These are phyloP conservation scores for Halichondria panicea DNA, from an alignment of 37 sponge, comb jelly and placozoan genomes.

Conservation along the genomic window DNA sequence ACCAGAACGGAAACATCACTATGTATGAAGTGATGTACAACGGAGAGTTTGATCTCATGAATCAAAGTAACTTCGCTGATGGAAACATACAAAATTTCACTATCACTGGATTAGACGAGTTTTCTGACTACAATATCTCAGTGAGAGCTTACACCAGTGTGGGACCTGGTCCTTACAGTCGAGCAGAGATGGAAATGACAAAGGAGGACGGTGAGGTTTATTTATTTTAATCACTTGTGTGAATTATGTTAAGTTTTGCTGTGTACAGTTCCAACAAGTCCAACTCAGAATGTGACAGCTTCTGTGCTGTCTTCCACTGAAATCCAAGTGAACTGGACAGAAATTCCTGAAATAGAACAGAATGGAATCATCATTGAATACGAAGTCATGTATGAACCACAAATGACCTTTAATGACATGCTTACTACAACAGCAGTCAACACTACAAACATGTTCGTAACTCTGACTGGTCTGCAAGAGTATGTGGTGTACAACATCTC, in stretches of 20 bases:
- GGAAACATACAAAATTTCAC: too few relatives aligned
- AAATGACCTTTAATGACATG: not conserved
- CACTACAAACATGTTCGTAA: not conserved
- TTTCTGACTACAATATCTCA: too few relatives aligned
- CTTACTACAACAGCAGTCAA: not conserved
- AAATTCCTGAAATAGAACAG: slow-evolving; percentile 3
- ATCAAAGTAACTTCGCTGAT: too few relatives aligned
- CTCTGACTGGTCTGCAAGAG: slow-evolving; percentile 4
- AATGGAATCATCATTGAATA: slow-evolving; percentile 20
- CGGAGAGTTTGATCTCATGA: too few relatives aligned
- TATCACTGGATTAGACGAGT: too few relatives aligned
- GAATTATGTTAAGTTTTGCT: not conserved
- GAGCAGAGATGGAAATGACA: too few relatives aligned
- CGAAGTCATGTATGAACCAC: slow-evolving; percentile 16
- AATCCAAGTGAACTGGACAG: slow-evolving; percentile 11
- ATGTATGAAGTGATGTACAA: slow-evolving; percentile 19
- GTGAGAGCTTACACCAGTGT: too few relatives aligned
- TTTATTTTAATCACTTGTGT: not conserved
- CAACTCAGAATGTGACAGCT: slow-evolving; percentile 23
- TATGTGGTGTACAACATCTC: slow-evolving; percentile 4
- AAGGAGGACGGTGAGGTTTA: too few relatives aligned
- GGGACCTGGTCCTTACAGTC: too few relatives aligned
- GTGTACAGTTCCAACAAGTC: slow-evolving; percentile 3
- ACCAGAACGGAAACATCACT: slow-evolving; percentile 35
- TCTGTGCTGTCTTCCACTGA: not conserved